These are phyloP conservation scores for Caenorhabditis tropicalis DNA, from an alignment of 1,140 invertebrate genomes.

Conservation along the genomic window DNA sequence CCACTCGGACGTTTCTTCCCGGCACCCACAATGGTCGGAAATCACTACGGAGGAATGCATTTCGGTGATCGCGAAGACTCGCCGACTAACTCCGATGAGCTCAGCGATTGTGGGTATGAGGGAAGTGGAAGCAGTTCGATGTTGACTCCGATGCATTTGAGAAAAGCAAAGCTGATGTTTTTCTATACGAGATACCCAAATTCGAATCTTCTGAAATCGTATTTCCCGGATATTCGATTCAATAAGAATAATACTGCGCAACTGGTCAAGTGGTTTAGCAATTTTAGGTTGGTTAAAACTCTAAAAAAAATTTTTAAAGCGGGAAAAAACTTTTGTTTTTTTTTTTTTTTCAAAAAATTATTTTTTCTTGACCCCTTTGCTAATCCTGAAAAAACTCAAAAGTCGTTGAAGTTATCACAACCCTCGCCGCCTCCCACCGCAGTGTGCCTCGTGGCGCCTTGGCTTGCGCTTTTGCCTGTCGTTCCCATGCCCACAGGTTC, in stretches of 20 bases:
- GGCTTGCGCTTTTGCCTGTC: background rate
- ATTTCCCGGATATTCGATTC: constrained; percentile 99
- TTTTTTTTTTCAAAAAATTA: no score
- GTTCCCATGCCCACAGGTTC: no score
- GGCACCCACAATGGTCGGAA: constrained; percentile 64
- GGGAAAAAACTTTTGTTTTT: no score
- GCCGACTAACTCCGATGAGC: constrained; percentile 64
- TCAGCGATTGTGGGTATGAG: constrained; percentile 60
- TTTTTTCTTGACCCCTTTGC: no score
- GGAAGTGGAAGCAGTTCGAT: constrained; percentile 54
- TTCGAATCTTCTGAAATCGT: constrained; percentile 97
- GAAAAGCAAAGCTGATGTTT: constrained; percentile 99
- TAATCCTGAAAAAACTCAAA: no score
- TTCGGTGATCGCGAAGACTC: constrained; percentile 58
- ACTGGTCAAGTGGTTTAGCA: constrained; percentile 92
- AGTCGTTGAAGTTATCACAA: no score
- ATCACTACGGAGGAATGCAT: constrained; percentile 56
- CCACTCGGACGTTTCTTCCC: constrained; percentile 62
- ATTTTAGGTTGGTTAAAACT: constrained; percentile 59
- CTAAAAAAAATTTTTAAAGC: background rate
- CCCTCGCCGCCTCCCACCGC: background rate
- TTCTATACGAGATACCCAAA: constrained; percentile 99
- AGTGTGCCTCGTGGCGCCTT: background rate
- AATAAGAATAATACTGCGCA: constrained; percentile 99
- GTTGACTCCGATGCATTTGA: constrained; percentile 97